phyloP scores from a whole-genome alignment of 1,140 invertebrate species.

The Hypsibius dujardini region DNA sequence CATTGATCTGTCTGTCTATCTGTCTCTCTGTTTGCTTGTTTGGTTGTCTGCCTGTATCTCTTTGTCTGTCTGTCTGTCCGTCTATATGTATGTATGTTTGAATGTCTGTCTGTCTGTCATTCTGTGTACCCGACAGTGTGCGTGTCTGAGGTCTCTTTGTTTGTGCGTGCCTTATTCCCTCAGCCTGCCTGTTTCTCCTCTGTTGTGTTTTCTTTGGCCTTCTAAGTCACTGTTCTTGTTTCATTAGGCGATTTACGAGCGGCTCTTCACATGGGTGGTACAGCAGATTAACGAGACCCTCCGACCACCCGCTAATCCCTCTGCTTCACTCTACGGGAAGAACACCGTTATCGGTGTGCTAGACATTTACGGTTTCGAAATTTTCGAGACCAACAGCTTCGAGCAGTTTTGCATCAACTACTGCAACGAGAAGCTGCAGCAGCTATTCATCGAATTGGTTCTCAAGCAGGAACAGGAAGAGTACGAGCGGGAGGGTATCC shows the following conservation, averaged over 20 bases:
- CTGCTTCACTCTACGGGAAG: conserved; percentile 36
- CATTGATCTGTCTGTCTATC: too few species aligned
- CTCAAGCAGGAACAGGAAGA: conserved; percentile 90
- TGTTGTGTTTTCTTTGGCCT: too few species aligned
- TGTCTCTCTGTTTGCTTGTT: too few species aligned
- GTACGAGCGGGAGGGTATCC: conserved; percentile 73
- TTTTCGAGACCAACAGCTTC: conserved; percentile 54
- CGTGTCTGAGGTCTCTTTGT: too few species aligned
- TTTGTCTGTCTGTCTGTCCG: too few species aligned
- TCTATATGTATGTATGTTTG: too few species aligned
- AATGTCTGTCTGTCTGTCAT: too few species aligned
- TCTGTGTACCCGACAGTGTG: too few species aligned
- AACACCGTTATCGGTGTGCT: conserved; percentile 80
- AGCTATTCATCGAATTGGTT: conserved; percentile 85
- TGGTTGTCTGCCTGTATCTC: too few species aligned
- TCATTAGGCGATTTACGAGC: conserved; percentile 63
- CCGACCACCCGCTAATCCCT: conserved; percentile 25
- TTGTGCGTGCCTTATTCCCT: too few species aligned
- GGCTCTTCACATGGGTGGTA: conserved; percentile 80
- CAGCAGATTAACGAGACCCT: conserved; percentile 68
- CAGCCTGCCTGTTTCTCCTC: too few species aligned
- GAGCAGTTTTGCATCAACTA: conserved; percentile 95
- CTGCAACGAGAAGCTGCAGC: conserved; percentile 89
- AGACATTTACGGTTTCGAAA: conserved; percentile 94
- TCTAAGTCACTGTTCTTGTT: conserved; percentile 14